phyloP scores from a whole-genome alignment of 2,888 invertebrate genomes.

The Zygaena filipendulae region DNA sequence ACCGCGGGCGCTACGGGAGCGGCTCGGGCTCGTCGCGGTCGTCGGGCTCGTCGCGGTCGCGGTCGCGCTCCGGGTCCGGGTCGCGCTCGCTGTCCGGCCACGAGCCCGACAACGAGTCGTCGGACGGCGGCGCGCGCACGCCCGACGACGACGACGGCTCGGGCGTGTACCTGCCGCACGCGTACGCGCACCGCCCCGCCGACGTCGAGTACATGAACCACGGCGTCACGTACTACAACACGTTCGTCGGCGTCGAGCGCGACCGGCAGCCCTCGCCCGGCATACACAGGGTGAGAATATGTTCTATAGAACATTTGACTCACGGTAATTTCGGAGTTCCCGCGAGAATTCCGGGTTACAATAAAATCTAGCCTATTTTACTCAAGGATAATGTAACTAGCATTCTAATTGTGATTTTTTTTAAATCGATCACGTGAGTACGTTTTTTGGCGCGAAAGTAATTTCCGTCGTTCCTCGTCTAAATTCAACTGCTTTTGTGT shows the following conservation, averaged over 20 bases:
- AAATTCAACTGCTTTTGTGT: too few relatives aligned
- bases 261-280: constrained; percentile 53
- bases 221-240: constrained; percentile 71
- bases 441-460: too few relatives aligned
- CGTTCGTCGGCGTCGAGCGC: constrained; percentile 67
- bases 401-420: too few relatives aligned
- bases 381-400: too few relatives aligned
- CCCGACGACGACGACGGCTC: constrained; percentile 76
- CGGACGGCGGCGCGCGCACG: constrained; percentile 74
- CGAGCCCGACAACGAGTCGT: constrained; percentile 81
- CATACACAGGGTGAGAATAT: constrained; percentile 61
- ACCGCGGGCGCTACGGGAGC: constrained; percentile 75
- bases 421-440: too few relatives aligned
- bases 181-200: constrained; percentile 56
- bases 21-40: constrained; percentile 62
- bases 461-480: too few relatives aligned
- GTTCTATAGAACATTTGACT: too few relatives aligned
- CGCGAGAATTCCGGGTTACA: too few relatives aligned
- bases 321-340: too few relatives aligned
- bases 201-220: constrained; percentile 63
- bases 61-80: constrained; percentile 62
- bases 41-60: constrained; percentile 81
- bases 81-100: constrained; percentile 78
- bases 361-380: too few relatives aligned
- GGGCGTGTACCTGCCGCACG: constrained; percentile 72